phyloP scores from a whole-genome alignment of 2,113 vertebrate genomes.

The Petaurus breviceps region DNA sequence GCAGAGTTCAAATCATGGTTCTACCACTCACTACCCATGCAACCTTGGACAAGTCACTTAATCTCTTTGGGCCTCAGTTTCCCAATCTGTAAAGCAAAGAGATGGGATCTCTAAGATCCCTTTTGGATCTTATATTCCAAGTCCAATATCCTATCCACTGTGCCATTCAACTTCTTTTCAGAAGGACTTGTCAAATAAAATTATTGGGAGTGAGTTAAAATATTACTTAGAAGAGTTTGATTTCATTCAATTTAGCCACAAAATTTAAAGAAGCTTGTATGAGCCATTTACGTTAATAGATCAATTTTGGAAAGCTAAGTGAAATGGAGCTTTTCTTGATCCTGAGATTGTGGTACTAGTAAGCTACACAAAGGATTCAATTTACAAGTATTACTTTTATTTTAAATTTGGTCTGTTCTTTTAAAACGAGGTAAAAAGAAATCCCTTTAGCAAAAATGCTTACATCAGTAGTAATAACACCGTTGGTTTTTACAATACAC shows the following conservation, averaged over 20 bases:
- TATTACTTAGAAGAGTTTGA: background rate
- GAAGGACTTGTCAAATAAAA: conserved; percentile 7
- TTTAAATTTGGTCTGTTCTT: conserved; percentile 6
- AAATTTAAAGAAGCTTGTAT: background rate
- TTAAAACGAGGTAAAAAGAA: background rate
- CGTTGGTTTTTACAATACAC: background rate
- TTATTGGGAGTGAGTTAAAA: conserved; percentile 49
- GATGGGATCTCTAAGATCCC: background rate
- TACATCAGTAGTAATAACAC: background rate
- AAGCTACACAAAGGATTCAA: background rate
- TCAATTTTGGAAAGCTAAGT: background rate
- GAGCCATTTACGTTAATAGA: conserved; percentile 29
- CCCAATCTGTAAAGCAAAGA: background rate
- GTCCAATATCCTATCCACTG: background rate
- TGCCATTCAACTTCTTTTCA: background rate
- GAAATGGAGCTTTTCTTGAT: conserved; percentile 24
- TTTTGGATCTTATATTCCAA: background rate
- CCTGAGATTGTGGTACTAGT: background rate
- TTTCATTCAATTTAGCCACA: background rate
- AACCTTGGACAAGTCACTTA: background rate
- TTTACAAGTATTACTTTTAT: conserved; percentile 21
- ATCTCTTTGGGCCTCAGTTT: background rate
- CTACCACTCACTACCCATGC: background rate
- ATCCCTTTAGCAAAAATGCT: background rate
- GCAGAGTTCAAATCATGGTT: background rate